Conservation (phyloP, 2,113 vertebrate species). For the Nannospalax galili region DNA sequence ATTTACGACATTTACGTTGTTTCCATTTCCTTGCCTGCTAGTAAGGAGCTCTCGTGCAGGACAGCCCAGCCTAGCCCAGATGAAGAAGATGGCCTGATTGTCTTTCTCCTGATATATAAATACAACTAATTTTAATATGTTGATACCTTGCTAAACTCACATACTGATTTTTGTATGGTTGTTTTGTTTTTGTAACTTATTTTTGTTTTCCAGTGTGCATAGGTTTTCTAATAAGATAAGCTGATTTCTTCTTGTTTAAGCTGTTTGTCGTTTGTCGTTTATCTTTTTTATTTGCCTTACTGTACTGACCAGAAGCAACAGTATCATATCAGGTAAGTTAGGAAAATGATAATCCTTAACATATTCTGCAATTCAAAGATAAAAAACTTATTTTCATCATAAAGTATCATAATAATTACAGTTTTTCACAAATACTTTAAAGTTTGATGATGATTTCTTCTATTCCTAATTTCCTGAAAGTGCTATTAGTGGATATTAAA, state of each 20-base stretch:
- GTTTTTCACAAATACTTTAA: not conserved
- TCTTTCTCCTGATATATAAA: not conserved
- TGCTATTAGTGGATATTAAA: not conserved
- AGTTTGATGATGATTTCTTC: not conserved
- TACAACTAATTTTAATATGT: not conserved
- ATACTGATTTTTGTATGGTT: not conserved
- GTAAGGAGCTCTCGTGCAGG: too few species aligned
- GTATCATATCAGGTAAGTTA: not conserved
- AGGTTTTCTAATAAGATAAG: not conserved
- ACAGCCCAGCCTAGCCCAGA: too few species aligned
- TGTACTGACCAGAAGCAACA: not conserved
- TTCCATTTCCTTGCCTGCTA: too few species aligned
- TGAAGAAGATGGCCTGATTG: not conserved
- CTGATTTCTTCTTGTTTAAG: constrained; percentile 22
- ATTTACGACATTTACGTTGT: too few species aligned
- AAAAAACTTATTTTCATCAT: not conserved
- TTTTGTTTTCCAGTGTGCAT: not conserved
- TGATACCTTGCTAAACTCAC: not conserved
- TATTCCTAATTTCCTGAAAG: not conserved
- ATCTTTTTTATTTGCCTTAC: not conserved
- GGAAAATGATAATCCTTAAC: not conserved
- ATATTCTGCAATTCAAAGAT: not conserved
- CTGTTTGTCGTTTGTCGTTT: not conserved
- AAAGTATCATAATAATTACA: not conserved
- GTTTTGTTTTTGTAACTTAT: not conserved